Percentiles rank a stretch among this genome's conserved stretches.
Conservation (phyloP, 2,888 invertebrate species). For the Mellilla xanthometata region DNA sequence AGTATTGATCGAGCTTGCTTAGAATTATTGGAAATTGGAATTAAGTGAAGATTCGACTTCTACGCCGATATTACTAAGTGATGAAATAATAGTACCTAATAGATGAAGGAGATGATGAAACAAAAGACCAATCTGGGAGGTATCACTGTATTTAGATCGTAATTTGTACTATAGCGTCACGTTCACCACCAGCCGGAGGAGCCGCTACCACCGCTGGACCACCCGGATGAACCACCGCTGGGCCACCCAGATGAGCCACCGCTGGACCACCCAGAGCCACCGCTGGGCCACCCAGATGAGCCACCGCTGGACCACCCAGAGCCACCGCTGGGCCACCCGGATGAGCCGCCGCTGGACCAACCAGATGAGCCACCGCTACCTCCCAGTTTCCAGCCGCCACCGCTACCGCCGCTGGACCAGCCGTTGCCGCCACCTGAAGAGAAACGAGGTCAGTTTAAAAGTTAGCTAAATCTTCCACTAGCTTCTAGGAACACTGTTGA, state of each 20-base stretch:
- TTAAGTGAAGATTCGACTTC: too few species aligned
- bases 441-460: background rate
- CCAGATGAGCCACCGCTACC: slow-evolving; percentile 42
- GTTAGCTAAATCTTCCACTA: too few species aligned
- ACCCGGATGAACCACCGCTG: slow-evolving; percentile 22
- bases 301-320: slow-evolving; percentile 25
- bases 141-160: slow-evolving; percentile 59
- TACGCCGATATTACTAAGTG: too few species aligned
- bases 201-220: slow-evolving; percentile 34
- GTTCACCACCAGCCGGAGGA: slow-evolving; percentile 69
- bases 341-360: slow-evolving; percentile 31
- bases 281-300: slow-evolving; percentile 29
- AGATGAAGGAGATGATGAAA: slow-evolving; percentile 16
- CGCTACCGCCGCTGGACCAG: slow-evolving; percentile 34
- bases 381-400: slow-evolving; percentile 48
- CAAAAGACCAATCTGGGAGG: slow-evolving; percentile 41
- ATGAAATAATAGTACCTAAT: too few species aligned
- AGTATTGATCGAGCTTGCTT: too few species aligned
- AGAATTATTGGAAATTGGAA: too few species aligned
- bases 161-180: slow-evolving; percentile 43
- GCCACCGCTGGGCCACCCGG: slow-evolving; percentile 29
- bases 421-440: slow-evolving; percentile 42
- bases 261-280: slow-evolving; percentile 26
- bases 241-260: slow-evolving; percentile 27
- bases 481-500: too few species aligned